Percentiles rank a stretch among this genome's conserved stretches.
phyloP scores from a whole-genome alignment of 2,113 vertebrate genomes.

The Burhinus oedicnemus region DNA sequence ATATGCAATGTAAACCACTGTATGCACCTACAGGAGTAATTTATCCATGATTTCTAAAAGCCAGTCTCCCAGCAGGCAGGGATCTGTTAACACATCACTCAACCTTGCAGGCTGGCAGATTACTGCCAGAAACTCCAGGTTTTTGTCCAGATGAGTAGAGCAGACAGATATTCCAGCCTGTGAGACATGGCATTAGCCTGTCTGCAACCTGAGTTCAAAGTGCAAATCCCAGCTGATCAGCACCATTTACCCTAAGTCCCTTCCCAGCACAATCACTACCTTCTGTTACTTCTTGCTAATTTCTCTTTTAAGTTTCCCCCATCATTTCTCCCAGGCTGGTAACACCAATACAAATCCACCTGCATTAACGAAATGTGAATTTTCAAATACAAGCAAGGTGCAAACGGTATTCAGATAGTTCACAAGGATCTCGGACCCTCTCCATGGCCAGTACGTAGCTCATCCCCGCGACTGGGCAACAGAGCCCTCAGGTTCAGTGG shows the following conservation, averaged over 20 bases:
- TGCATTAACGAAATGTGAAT: rapidly evolving
- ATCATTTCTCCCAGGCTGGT: background rate
- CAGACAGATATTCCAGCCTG: background rate
- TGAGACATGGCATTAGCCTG: background rate
- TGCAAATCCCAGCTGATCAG: background rate
- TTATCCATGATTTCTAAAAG: background rate
- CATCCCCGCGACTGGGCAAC: rapidly evolving
- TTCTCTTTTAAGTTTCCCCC: background rate
- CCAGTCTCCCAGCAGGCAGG: background rate
- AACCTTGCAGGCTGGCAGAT: background rate
- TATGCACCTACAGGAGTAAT: no score
- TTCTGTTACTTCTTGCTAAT: background rate
- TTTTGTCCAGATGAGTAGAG: background rate
- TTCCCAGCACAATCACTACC: background rate
- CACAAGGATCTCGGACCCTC: background rate
- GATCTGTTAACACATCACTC: background rate
- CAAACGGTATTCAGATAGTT: rapidly evolving
- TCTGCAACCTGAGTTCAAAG: background rate
- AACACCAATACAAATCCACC: background rate
- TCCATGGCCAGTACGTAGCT: background rate
- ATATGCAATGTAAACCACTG: rapidly evolving
- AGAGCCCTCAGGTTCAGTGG: rapidly evolving
- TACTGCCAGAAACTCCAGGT: background rate
- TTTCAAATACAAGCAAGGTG: background rate
- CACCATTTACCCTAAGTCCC: background rate